These are phyloP conservation scores for Kryphioiulus occultus DNA, from an alignment of 2,888 invertebrate species.

Conservation along the genomic window DNA sequence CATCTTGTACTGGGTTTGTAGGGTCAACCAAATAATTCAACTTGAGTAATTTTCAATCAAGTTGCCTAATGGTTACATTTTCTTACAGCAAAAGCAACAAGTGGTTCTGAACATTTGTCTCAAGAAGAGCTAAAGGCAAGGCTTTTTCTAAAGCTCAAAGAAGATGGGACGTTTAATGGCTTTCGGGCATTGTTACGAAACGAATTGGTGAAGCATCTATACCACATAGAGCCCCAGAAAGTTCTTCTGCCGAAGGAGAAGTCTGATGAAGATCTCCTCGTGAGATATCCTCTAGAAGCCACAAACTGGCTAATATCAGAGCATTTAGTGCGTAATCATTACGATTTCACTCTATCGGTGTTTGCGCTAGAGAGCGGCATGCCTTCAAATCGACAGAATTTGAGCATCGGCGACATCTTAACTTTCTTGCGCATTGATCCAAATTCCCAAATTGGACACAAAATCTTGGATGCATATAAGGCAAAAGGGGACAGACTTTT, in stretches of 20 bases:
- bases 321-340: constrained; percentile 29
- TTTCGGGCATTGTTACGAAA: constrained; percentile 43
- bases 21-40: too few species aligned
- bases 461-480: background rate
- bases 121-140: constrained; percentile 39
- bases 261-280: background rate
- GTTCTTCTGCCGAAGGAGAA: background rate
- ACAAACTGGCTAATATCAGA: constrained; percentile 43
- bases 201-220: constrained; percentile 42
- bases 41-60: too few species aligned
- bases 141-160: background rate
- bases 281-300: constrained; percentile 4
- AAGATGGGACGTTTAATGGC: constrained; percentile 20
- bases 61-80: background rate
- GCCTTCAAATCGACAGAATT: constrained; percentile 10
- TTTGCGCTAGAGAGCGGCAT: constrained; percentile 41
- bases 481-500: background rate
- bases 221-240: background rate
- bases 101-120: background rate
- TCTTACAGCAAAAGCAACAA: background rate
- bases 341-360: constrained; percentile 43
- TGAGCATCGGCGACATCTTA: constrained; percentile 24
- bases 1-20: too few species aligned
- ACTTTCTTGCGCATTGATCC: background rate
- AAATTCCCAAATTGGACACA: background rate